phyloP scores from a whole-genome alignment of 2,888 invertebrate genomes.

The Shargacucullia verbasci region DNA sequence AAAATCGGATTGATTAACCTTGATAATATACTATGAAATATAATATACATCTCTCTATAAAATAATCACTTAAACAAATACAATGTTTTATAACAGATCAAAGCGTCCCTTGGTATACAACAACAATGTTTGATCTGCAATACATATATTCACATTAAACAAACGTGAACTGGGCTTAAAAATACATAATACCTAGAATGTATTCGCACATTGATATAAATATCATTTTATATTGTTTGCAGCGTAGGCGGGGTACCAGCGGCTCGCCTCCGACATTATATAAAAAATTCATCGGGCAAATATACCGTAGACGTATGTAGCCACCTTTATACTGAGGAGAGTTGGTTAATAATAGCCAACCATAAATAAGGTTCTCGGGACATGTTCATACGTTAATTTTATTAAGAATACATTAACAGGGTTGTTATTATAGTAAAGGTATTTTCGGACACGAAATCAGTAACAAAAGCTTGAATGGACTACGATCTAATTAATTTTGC shows the following conservation, averaged over 20 bases:
- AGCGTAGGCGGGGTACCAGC: constrained; percentile 32
- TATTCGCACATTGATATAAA: constrained; percentile 35
- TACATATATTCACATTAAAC: constrained; percentile 8
- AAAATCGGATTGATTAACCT: too few relatives aligned
- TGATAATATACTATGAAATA: too few relatives aligned
- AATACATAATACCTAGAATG: constrained; percentile 24
- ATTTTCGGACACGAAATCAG: constrained; percentile 19
- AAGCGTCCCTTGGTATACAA: too few relatives aligned
- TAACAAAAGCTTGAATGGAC: constrained; percentile 20
- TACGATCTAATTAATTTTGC: constrained; percentile 37
- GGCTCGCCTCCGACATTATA: constrained; percentile 18
- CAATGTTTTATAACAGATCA: too few relatives aligned
- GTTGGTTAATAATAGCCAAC: constrained; percentile 27
- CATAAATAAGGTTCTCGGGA: constrained; percentile 38
- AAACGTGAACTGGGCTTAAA: constrained; percentile 5
- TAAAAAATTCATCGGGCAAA: constrained; percentile 40
- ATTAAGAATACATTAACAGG: constrained; percentile 36
- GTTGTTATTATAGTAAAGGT: constrained; percentile 23
- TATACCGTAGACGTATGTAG: constrained; percentile 30
- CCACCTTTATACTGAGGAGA: constrained; percentile 17
- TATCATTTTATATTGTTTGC: constrained; percentile 31
- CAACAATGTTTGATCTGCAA: constrained; percentile 6
- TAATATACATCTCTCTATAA: too few relatives aligned
- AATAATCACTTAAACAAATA: neutral
- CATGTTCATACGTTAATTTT: constrained; percentile 33